These are phyloP conservation scores for Troides aeacus DNA, from an alignment of 2,888 invertebrate species.

Conservation along the genomic window DNA sequence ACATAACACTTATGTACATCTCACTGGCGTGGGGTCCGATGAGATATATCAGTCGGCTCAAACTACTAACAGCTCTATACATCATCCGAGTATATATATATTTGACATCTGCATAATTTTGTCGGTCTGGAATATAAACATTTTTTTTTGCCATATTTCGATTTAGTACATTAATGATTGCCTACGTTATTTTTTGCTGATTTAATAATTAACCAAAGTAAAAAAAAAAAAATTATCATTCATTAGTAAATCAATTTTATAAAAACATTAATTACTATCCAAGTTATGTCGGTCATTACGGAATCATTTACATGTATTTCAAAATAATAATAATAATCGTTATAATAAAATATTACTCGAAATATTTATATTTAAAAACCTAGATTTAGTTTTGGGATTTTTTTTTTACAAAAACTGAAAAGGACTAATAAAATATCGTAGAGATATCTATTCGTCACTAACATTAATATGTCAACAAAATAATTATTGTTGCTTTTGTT, in stretches of 20 bases:
- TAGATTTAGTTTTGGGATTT: background rate
- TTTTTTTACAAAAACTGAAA: background rate
- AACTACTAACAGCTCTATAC: too few relatives aligned
- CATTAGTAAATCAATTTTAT: constrained; percentile 20
- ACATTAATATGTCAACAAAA: too few relatives aligned
- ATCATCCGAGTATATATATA: too few relatives aligned
- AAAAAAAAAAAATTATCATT: background rate
- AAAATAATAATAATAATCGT: background rate
- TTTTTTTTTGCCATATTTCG: constrained; percentile 13
- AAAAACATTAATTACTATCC: constrained; percentile 5
- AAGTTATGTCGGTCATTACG: background rate
- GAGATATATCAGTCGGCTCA: too few relatives aligned
- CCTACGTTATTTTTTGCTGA: constrained; percentile 10
- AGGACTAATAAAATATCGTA: too few relatives aligned
- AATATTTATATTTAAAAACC: too few relatives aligned
- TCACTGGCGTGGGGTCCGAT: too few relatives aligned
- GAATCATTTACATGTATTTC: background rate
- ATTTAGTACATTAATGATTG: background rate
- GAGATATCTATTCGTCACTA: too few relatives aligned
- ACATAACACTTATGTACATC: constrained; percentile 30
- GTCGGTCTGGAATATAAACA: constrained; percentile 11
- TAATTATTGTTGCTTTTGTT: too few relatives aligned
- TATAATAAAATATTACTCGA: background rate
- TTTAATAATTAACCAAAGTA: constrained; percentile 7
- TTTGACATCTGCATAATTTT: constrained; percentile 7